Conservation (phyloP, 2,797 vertebrate genomes). For the Galaxias olidus region DNA sequence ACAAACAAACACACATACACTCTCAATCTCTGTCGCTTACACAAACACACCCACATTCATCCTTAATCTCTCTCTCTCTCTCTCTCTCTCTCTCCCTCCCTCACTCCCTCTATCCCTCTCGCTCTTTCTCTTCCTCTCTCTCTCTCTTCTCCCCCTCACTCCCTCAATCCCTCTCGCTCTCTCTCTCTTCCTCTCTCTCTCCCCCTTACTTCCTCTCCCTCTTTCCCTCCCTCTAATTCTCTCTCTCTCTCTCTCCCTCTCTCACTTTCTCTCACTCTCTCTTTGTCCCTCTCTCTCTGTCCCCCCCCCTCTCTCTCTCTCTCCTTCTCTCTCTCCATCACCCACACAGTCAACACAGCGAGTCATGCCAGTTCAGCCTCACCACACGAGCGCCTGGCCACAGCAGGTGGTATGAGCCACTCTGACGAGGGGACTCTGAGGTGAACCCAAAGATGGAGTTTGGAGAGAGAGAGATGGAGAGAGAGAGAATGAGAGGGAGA, state of each 20-base stretch:
- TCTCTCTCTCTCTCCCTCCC: neutral
- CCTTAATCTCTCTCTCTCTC: too few species aligned
- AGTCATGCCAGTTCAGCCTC: too few species aligned
- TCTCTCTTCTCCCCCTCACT: neutral
- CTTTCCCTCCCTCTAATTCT: too few species aligned
- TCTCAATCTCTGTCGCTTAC: neutral
- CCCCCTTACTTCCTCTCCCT: conserved; percentile 24
- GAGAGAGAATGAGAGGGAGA: too few species aligned
- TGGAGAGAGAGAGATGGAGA: too few species aligned
- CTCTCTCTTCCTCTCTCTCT: conserved; percentile 11
- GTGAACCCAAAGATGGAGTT: too few species aligned
- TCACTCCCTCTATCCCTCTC: neutral
- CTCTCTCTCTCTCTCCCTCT: neutral
- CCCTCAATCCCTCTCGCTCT: neutral
- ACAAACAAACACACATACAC: neutral
- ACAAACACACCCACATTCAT: conserved; percentile 11
- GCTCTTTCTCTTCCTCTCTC: neutral
- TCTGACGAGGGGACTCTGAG: too few species aligned
- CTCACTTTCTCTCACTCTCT: neutral
- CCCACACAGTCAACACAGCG: too few species aligned
- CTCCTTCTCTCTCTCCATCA: conserved; percentile 22
- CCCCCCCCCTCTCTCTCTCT: conserved; percentile 25
- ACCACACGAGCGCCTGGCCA: too few species aligned
- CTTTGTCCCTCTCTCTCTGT: conserved; percentile 8
- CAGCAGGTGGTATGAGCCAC: too few species aligned